phyloP scores from a whole-genome alignment of 64 coral and sea anemone species.

The Exaiptasia diaphana region DNA sequence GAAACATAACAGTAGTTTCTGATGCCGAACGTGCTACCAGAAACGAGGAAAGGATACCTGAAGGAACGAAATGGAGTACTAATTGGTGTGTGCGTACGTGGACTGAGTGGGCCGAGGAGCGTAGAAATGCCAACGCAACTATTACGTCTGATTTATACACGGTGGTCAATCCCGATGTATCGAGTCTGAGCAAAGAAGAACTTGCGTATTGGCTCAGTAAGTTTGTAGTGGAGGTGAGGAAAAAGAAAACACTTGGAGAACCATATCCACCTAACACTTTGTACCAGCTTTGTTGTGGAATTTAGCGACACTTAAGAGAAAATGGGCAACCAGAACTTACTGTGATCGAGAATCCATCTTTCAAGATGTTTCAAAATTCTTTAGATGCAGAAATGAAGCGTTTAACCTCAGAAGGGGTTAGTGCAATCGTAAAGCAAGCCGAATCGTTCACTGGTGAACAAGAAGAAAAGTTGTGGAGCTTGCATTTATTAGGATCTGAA shows the following conservation, averaged over 20 bases:
- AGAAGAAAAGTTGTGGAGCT: slow-evolving; percentile 1
- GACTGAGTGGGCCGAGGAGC: not conserved
- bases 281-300: slow-evolving; percentile 19
- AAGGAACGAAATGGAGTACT: not conserved
- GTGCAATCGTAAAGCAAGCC: not conserved
- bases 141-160: not conserved
- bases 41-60: not conserved
- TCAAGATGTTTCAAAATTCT: slow-evolving; percentile 8
- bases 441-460: not conserved
- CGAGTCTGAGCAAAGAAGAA: not conserved
- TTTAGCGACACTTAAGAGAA: not conserved
- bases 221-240: not conserved
- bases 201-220: not conserved
- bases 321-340: slow-evolving; percentile 18
- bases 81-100: not conserved
- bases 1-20: slow-evolving; percentile 20
- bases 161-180: not conserved
- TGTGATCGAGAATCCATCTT: not conserved
- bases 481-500: not conserved
- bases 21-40: slow-evolving; percentile 48
- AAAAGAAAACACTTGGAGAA: not conserved
- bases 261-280: not conserved
- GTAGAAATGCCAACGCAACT: not conserved
- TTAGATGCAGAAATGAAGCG: slow-evolving; percentile 2
- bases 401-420: not conserved